These are phyloP conservation scores for Numenius arquata DNA, from an alignment of 2,113 vertebrate genomes.

Conservation along the genomic window DNA sequence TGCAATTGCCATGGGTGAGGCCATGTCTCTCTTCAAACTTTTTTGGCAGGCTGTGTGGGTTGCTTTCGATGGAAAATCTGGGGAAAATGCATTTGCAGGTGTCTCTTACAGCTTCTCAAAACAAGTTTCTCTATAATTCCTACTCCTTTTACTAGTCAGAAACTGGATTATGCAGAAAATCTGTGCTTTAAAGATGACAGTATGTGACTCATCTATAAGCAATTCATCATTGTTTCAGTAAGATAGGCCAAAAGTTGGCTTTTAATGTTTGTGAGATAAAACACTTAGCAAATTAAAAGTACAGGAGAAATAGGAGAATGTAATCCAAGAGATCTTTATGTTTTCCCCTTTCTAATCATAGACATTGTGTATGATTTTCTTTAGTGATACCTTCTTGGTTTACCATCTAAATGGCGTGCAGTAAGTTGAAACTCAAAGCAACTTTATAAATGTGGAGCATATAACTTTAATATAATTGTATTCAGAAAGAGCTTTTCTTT, in stretches of 20 bases:
- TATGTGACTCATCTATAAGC: neutral
- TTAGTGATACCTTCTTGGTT: neutral
- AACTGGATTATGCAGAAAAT: neutral
- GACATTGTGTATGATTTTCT: neutral
- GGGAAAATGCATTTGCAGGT: neutral
- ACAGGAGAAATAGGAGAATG: neutral
- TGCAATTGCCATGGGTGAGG: neutral
- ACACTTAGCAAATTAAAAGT: neutral
- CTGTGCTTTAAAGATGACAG: neutral
- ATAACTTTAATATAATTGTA: neutral
- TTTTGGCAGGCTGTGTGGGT: neutral
- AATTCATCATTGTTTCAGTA: neutral
- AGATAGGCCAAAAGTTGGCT: neutral
- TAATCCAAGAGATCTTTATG: neutral
- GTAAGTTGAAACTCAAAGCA: neutral
- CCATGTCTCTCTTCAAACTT: neutral
- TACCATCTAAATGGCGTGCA: neutral
- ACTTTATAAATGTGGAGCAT: neutral
- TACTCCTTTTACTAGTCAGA: neutral
- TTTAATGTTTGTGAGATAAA: neutral
- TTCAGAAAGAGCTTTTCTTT: neutral
- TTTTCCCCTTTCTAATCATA: accelerated
- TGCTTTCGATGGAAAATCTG: neutral
- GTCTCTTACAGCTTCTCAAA: neutral
- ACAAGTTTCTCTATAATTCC: neutral